A percentile compares a stretch with the other conserved stretches of the same genome.
phyloP scores from a whole-genome alignment of 2,888 invertebrate genomes.

The Eurytoma adleriae region DNA sequence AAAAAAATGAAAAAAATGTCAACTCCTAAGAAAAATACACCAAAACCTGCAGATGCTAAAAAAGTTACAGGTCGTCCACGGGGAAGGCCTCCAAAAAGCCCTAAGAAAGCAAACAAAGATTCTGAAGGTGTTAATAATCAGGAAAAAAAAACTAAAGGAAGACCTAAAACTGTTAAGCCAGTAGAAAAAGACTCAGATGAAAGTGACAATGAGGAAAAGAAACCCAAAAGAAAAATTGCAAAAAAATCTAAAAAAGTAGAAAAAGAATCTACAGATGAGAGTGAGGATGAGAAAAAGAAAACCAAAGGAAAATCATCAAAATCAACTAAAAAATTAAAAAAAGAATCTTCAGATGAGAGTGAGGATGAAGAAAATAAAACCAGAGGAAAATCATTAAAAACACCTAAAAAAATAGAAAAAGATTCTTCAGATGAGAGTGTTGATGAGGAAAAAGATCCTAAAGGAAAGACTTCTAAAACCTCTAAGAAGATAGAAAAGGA shows the following conservation, averaged over 20 bases:
- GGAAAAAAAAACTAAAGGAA: constrained; percentile 29
- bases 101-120: constrained; percentile 56
- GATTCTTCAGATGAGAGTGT: not conserved
- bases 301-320: no score
- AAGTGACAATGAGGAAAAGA: no score
- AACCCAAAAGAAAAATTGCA: no score
- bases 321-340: no score
- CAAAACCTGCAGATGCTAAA: constrained; percentile 60
- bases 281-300: no score
- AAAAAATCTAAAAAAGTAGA: not conserved
- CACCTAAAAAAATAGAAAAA: no score
- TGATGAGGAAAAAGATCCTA: constrained; percentile 56
- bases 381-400: no score
- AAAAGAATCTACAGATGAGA: not conserved
- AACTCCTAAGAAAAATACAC: constrained; percentile 33
- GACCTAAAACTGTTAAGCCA: no score
- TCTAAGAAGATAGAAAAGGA: constrained; percentile 22
- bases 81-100: constrained; percentile 58
- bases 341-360: no score
- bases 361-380: no score
- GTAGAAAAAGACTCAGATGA: no score
- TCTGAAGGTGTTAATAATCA: constrained; percentile 54
- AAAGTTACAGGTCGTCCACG: constrained; percentile 60
- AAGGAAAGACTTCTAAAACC: not conserved
- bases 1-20: constrained; percentile 60